Base-by-base conservation (phyloP, 2,797 vertebrate species). In the Sitta carolinensis region DNA sequence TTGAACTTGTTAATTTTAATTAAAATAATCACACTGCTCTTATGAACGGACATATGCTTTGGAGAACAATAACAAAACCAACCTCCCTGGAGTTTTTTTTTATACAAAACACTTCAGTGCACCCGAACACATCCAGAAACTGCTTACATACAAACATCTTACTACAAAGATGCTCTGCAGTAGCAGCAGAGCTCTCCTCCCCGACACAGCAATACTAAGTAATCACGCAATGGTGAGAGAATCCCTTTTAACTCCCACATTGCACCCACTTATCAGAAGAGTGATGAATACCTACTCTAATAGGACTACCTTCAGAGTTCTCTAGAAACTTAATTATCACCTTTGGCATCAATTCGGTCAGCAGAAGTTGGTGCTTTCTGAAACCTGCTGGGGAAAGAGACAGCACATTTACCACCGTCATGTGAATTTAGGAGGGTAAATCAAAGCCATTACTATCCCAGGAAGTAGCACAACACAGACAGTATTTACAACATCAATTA, bases 241-340 rank as follows among this genome's bases (percentile, higher is more conserved):
- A 94, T 22, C 42, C 66, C 57, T 85, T 93, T 87, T 67, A 90
- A 88, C 83, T 91, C 80, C 93, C 40, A 84, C 86, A 81, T 89
- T 66, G 75, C 55, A 79, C 68, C 72, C 89, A 94, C 50, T 83
- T 58, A 43, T 62, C 76, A 62, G 58, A 45, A 48, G 30, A 66
- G 30, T 47, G 47, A 86, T 81, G 82, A 91, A 86, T 64, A 80
- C 25, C 63, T 70, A 32, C 34, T 69, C 34, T 77, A 74, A 76
- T 1, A 80, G 45, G 48, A 70, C 42, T 87, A 61, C n/a, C 68
- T 91, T 51, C 47, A 57, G 58, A 95, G 73, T n/a, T 79, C 74
- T 90, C 55, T 19, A 74, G 42, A 73, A 75, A 88, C 47, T 47
- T 72, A 77, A 63, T 72, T 88, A 86, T 43, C 70, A 93, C 34